phyloP scores from a whole-genome alignment of 2,888 invertebrate genomes.

The Coleophora deauratella region DNA sequence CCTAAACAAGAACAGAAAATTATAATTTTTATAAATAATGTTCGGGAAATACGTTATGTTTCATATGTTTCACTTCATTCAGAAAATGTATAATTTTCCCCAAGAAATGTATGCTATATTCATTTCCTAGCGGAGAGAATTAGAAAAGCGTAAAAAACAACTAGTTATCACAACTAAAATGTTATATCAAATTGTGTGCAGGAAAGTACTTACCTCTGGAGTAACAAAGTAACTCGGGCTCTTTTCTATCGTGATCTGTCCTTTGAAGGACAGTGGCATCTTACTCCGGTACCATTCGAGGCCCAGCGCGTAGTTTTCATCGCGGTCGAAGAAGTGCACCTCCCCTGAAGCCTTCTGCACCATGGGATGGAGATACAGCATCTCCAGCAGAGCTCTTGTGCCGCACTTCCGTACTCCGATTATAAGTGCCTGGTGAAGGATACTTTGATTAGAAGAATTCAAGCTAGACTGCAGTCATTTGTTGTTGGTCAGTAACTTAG shows the following conservation, averaged over 20 bases:
- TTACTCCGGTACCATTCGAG: slow-evolving; percentile 96
- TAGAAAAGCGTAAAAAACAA: no score
- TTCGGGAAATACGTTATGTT: no score
- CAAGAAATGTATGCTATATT: no score
- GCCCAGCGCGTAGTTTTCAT: slow-evolving; percentile 92
- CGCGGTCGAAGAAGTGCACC: slow-evolving; percentile 97
- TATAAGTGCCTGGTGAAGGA: slow-evolving; percentile 80
- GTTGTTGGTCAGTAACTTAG: slow-evolving; percentile 1
- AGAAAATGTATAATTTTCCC: no score
- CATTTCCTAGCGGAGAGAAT: no score
- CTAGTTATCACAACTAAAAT: no score
- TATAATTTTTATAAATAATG: no score
- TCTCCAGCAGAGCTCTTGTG: slow-evolving; percentile 95
- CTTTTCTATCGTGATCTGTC: slow-evolving; percentile 97
- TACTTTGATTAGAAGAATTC: no score
- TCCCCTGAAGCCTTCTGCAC: slow-evolving; percentile 95
- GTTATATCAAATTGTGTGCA: background rate
- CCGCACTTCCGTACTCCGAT: slow-evolving; percentile 98
- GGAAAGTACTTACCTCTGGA: slow-evolving; percentile 81
- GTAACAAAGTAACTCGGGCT: slow-evolving; percentile 98
- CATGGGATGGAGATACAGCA: slow-evolving; percentile 94
- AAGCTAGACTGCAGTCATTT: no score
- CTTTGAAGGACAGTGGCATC: slow-evolving; percentile 94
- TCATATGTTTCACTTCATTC: no score
- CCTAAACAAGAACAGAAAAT: slow-evolving; percentile 58